These are phyloP conservation scores for Balanococcus diminutus DNA, from an alignment of 2,888 invertebrate species.

Conservation along the genomic window DNA sequence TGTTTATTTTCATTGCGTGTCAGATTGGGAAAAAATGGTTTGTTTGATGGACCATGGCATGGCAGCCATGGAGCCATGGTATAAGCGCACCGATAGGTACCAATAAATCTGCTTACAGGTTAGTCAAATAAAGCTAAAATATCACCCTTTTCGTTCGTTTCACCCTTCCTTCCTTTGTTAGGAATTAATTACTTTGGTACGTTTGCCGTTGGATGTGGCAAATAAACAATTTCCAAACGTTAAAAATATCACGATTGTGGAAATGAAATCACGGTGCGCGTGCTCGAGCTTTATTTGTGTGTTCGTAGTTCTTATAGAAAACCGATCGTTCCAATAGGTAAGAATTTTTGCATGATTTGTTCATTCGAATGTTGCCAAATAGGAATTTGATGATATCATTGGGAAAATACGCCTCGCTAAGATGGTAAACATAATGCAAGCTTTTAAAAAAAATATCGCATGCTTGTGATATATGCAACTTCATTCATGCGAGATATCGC, in stretches of 20 bases:
- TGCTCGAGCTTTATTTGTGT: not conserved
- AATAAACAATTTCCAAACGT: not conserved
- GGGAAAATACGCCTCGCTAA: not conserved
- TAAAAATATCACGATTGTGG: not conserved
- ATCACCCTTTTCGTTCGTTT: not conserved
- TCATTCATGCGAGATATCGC: too few species aligned
- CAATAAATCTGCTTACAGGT: not conserved
- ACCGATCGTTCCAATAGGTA: not conserved
- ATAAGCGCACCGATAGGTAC: too few species aligned
- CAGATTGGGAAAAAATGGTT: not conserved
- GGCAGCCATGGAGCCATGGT: too few species aligned
- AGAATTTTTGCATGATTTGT: not conserved
- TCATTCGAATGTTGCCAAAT: not conserved
- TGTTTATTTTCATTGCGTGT: not conserved
- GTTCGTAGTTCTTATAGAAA: too few species aligned
- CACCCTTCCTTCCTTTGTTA: not conserved
- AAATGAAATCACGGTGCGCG: not conserved
- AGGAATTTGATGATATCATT: not conserved
- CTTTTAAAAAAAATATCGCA: too few species aligned
- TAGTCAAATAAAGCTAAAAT: not conserved
- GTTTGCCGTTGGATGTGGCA: not conserved
- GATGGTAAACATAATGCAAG: not conserved
- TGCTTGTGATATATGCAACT: too few species aligned
- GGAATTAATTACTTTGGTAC: not conserved
- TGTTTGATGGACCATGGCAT: not conserved